phyloP scores from a whole-genome alignment of 2,113 vertebrate species.

The Odocoileus hemionus region DNA sequence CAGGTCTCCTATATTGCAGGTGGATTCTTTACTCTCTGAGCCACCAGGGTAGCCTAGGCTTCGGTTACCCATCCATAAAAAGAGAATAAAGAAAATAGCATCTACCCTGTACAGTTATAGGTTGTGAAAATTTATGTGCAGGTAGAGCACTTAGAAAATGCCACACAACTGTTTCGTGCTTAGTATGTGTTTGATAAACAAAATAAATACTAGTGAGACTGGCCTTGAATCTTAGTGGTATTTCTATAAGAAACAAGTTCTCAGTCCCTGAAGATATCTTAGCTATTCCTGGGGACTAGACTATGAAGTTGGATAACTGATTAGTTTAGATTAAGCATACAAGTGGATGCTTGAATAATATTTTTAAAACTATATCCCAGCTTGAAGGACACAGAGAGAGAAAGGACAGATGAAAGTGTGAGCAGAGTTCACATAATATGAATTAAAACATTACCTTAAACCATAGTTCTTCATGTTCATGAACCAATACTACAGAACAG shows the following conservation, averaged over 20 bases:
- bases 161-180: not conserved
- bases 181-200: not conserved
- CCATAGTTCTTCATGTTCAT: not conserved
- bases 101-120: not conserved
- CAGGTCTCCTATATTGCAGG: not conserved
- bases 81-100: not conserved
- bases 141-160: not conserved
- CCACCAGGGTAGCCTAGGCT: not conserved
- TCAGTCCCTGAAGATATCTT: not conserved
- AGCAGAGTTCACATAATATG: not conserved
- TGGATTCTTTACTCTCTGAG: not conserved
- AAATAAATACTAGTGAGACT: not conserved
- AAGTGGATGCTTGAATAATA: not conserved
- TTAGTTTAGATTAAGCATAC: not conserved
- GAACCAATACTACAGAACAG: not conserved
- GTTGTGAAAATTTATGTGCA: not conserved
- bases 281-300: not conserved
- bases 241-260: not conserved
- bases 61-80: not conserved
- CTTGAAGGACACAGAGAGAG: not conserved
- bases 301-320: not conserved
- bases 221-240: not conserved
- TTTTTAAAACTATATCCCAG: not conserved
- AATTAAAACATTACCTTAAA: not conserved
- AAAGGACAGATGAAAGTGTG: not conserved